These are phyloP conservation scores for Boleophthalmus pectinirostris DNA, from an alignment of 2,113 vertebrate species.

Conservation along the genomic window DNA sequence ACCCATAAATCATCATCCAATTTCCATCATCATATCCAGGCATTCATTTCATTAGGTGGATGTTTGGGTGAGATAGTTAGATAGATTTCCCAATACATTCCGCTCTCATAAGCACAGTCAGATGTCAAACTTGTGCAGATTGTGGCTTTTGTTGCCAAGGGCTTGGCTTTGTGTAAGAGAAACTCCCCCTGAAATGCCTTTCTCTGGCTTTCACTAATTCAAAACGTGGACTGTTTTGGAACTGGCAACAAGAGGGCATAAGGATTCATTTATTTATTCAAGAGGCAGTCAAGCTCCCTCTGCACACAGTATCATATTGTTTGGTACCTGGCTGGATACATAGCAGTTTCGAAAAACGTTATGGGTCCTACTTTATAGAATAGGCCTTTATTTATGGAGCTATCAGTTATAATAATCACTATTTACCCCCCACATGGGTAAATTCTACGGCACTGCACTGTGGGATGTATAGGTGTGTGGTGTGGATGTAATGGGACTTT, in stretches of 20 bases:
- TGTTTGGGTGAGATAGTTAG: slow-evolving; percentile 7
- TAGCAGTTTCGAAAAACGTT: not conserved
- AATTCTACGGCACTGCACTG: not conserved
- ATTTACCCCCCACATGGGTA: not conserved
- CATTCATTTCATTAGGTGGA: slow-evolving; percentile 1
- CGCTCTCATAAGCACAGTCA: slow-evolving; percentile 9
- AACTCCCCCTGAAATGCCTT: slow-evolving; percentile 54
- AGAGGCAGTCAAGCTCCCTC: slow-evolving; percentile 29
- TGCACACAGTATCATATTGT: not conserved
- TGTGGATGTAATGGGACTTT: slow-evolving; percentile 48
- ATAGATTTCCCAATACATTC: slow-evolving; percentile 33
- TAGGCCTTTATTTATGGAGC: not conserved
- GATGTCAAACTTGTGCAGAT: slow-evolving; percentile 32
- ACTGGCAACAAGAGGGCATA: slow-evolving; percentile 54
- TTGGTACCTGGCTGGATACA: not conserved
- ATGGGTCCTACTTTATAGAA: not conserved
- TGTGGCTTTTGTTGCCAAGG: slow-evolving; percentile 32
- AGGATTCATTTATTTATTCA: slow-evolving; percentile 51
- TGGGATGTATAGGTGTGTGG: slow-evolving; percentile 45
- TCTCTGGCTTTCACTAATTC: slow-evolving; percentile 49
- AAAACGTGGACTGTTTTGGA: slow-evolving; percentile 52
- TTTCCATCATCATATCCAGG: slow-evolving; percentile 1
- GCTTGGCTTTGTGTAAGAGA: slow-evolving; percentile 38
- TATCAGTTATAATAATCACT: not conserved
- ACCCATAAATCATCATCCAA: not conserved